Base-by-base conservation (phyloP, 2,888 invertebrate genomes). In the Didymodactylos carnosus region DNA sequence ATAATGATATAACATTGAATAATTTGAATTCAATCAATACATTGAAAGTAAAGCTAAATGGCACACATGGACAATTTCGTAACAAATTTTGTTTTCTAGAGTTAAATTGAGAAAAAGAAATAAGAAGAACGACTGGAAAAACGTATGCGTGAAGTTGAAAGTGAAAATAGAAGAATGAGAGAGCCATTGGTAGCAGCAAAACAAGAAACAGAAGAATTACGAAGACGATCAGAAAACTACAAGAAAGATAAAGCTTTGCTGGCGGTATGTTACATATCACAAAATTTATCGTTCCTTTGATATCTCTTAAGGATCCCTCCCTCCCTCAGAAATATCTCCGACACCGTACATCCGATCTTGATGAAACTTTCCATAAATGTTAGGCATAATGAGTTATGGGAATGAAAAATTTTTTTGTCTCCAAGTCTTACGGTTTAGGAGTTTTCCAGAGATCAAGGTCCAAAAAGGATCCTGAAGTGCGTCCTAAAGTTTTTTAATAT, bases 1-100 rank as follows among this genome's bases (percentile, higher is more conserved):
- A 94, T 80, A 93, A 93, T 80, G 92, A 94, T 79, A 92, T 94
- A 72, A 92, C 92, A 0, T 85, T 92, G 19, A 94, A 94, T 82
- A 94, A 94, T 84, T 86, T 94, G 77, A 90, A 92, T 0, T 85
- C 94, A 3, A 94, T 94, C 76, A 90, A 90, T 80, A 90, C 90
- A 78, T 85, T 94, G 43, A 94, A 94, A 85, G 88, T 88, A 81
- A 76, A 76, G 14, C 16, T 71, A 19, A n/a, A 14, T 14, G 39
- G 35, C 19, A 19, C 16, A 16, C 25, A 27, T 19, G 14, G 14
- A 14, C 19, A 69, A 27, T 23, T 16, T 35, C 25, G 23, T 19
- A 23, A 23, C 11, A 19, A 43, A 43, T 49, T 35, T 49, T 25
- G 23, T 25, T 69, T 69, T 72, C 25, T 75, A 82, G 81, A 82